Conservation (phyloP, 2,113 vertebrate species). For the Pelobates fuscus region DNA sequence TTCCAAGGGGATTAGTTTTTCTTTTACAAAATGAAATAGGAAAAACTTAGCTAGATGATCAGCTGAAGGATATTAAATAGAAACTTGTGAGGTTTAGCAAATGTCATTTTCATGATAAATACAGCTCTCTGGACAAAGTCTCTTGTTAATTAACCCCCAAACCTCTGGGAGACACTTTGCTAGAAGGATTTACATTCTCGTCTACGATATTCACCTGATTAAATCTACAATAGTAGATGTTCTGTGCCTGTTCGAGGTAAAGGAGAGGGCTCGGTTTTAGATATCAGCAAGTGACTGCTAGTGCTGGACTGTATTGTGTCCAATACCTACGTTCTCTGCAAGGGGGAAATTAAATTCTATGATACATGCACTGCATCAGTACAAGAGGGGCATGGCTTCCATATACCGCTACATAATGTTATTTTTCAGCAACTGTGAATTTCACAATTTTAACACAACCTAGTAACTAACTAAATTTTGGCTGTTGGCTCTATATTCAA, state of each 20-base stretch:
- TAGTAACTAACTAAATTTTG: too few relatives aligned
- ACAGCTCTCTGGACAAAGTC: constrained; percentile 23
- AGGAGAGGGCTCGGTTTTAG: constrained; percentile 30
- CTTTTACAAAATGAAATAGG: constrained; percentile 59
- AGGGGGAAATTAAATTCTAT: background rate
- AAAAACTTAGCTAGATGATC: constrained; percentile 54
- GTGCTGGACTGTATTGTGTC: constrained; percentile 26
- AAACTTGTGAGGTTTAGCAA: constrained; percentile 57
- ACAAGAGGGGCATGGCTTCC: too few relatives aligned
- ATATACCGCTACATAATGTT: too few relatives aligned
- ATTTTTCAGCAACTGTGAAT: too few relatives aligned
- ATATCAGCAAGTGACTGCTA: constrained; percentile 10
- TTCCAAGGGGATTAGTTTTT: constrained; percentile 67
- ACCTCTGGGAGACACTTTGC: constrained; percentile 13
- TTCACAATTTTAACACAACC: too few relatives aligned
- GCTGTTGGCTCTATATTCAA: too few relatives aligned
- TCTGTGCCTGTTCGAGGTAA: constrained; percentile 12
- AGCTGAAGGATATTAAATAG: constrained; percentile 61
- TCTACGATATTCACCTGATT: background rate
- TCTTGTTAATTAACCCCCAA: constrained; percentile 48
- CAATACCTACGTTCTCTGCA: background rate
- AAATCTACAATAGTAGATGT: constrained; percentile 23
- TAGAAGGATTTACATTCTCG: constrained; percentile 27
- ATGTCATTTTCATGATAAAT: constrained; percentile 52
- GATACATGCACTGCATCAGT: background rate